Conservation (phyloP, 2,888 invertebrate genomes). For the Griposia aprilina region DNA sequence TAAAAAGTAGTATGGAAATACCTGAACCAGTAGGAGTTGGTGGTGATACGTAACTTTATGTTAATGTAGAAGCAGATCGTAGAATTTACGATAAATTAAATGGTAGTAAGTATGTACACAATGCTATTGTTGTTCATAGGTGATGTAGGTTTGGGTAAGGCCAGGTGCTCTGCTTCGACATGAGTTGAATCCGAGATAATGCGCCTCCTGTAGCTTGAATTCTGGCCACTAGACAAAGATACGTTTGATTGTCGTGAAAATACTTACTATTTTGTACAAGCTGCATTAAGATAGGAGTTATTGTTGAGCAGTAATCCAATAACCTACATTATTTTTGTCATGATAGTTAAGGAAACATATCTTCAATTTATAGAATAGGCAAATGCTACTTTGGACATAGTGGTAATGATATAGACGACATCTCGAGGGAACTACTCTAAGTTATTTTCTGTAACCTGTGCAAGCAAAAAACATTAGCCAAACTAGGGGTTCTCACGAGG, state of each 20-base stretch:
- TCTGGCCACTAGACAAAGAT: not conserved
- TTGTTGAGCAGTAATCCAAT: not conserved
- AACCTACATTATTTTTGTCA: too few relatives aligned
- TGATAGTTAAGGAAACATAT: not conserved
- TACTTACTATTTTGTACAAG: fast-evolving
- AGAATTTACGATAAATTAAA: slow-evolving; percentile 19
- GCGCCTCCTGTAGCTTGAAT: not conserved
- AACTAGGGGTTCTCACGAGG: not conserved
- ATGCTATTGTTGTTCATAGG: slow-evolving; percentile 28
- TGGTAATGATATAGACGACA: too few relatives aligned
- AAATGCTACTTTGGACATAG: not conserved
- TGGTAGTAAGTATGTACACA: slow-evolving; percentile 6
- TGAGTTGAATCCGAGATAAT: not conserved
- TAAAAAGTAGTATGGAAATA: slow-evolving; percentile 57
- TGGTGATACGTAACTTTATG: slow-evolving; percentile 46
- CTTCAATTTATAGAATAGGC: not conserved
- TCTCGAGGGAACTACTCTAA: fast-evolving
- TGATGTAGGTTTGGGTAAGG: slow-evolving; percentile 32
- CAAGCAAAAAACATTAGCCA: not conserved
- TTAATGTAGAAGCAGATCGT: slow-evolving; percentile 31
- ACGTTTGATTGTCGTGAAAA: not conserved
- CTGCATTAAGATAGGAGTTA: too few relatives aligned
- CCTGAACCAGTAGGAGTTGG: slow-evolving; percentile 46
- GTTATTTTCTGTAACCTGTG: not conserved
- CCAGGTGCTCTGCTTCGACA: slow-evolving; percentile 13